phyloP scores from a whole-genome alignment of 2,888 invertebrate species.

The Lordiphosa fenestrarum region DNA sequence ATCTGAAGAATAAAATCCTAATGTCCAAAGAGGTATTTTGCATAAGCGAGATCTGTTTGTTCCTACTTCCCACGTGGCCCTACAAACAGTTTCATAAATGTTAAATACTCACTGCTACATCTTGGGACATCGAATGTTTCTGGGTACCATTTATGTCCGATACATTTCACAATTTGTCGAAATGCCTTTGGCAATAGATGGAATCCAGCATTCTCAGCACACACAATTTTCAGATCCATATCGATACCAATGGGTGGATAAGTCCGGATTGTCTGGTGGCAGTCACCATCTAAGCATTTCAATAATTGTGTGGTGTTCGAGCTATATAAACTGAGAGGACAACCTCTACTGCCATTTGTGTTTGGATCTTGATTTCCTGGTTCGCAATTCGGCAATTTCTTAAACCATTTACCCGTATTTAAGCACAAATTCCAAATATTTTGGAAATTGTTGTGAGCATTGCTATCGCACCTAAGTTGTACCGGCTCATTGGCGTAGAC shows the following conservation, averaged over 20 bases:
- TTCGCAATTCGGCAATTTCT: background rate
- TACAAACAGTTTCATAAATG: too few relatives aligned
- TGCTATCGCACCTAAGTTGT: conserved; percentile 5
- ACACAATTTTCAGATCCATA: background rate
- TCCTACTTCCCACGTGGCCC: too few relatives aligned
- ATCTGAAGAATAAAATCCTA: too few relatives aligned
- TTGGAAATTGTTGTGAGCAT: too few relatives aligned
- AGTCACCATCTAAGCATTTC: rapidly evolving
- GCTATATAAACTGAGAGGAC: conserved; percentile 21
- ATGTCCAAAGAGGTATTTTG: too few relatives aligned
- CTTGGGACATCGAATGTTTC: too few relatives aligned
- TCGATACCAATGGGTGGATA: conserved; percentile 12
- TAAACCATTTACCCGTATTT: conserved; percentile 13
- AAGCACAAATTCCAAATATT: conserved; percentile 17
- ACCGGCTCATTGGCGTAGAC: conserved; percentile 26
- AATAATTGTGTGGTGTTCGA: background rate
- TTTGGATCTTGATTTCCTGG: background rate
- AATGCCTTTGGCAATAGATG: background rate
- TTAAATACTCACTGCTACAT: too few relatives aligned
- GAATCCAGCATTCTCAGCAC: background rate
- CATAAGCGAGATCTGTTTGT: too few relatives aligned
- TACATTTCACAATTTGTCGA: rapidly evolving
- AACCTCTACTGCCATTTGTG: conserved; percentile 36
- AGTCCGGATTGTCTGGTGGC: rapidly evolving
- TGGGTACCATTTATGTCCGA: too few relatives aligned